A percentile compares a stretch with the other conserved stretches of the same genome.
These are phyloP conservation scores for Calephelis perditalis DNA, from an alignment of 2,888 invertebrate genomes.

Conservation along the genomic window DNA sequence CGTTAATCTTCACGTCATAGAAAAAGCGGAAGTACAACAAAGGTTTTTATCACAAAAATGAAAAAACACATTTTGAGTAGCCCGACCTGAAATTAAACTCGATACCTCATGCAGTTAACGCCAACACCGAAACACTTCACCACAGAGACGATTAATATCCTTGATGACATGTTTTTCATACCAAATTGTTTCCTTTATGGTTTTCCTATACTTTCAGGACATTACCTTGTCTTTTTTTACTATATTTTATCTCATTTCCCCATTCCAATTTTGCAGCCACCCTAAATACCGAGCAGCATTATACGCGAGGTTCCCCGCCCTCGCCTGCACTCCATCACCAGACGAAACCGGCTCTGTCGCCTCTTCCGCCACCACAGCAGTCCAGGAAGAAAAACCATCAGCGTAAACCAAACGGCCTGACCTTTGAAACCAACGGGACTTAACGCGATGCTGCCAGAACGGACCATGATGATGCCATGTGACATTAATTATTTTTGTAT, in stretches of 20 bases:
- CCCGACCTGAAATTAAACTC: too few relatives aligned
- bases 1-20: too few relatives aligned
- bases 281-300: constrained; percentile 88
- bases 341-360: constrained; percentile 82
- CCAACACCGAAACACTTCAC: too few relatives aligned
- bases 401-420: constrained; percentile 63
- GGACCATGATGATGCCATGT: constrained; percentile 58
- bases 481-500: constrained; percentile 71
- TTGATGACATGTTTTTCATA: too few relatives aligned
- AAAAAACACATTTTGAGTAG: too few relatives aligned
- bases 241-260: neutral
- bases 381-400: constrained; percentile 81
- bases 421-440: constrained; percentile 7
- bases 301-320: constrained; percentile 86
- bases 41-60: too few relatives aligned
- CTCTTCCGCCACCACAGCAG: constrained; percentile 83
- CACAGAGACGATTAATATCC: too few relatives aligned
- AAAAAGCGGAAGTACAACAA: too few relatives aligned
- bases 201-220: too few relatives aligned
- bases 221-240: too few relatives aligned
- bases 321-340: constrained; percentile 80
- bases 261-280: constrained; percentile 74
- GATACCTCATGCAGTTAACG: too few relatives aligned
- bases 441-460: constrained; percentile 29
- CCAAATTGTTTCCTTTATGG: too few relatives aligned